These are phyloP conservation scores for Semaprochilodus insignis DNA, from an alignment of 2,797 vertebrate species.

Conservation along the genomic window DNA sequence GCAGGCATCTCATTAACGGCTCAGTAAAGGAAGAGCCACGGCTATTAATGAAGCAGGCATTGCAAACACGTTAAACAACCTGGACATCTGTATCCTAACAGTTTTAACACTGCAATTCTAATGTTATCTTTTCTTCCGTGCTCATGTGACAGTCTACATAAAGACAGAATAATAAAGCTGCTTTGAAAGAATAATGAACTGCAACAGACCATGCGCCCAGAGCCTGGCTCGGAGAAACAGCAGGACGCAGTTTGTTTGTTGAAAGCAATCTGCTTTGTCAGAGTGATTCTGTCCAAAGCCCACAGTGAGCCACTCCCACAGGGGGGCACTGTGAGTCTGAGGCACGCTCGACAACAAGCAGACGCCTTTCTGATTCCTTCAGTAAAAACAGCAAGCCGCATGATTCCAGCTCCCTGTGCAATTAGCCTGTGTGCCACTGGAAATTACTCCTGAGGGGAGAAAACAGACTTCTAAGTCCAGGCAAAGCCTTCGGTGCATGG, in stretches of 20 bases:
- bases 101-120: neutral
- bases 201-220: neutral
- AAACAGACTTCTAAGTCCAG: conserved; percentile 28
- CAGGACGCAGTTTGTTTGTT: conserved; percentile 18
- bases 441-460: conserved; percentile 20
- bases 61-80: neutral
- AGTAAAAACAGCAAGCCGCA: conserved; percentile 22
- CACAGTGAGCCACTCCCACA: conserved; percentile 45
- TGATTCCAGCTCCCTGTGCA: conserved; percentile 22
- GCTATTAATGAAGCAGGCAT: neutral
- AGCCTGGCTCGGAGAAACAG: conserved; percentile 14
- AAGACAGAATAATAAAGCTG: neutral
- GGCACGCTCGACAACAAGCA: conserved; percentile 23
- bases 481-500: neutral
- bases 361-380: conserved; percentile 18
- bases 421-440: conserved; percentile 31
- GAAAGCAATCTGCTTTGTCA: conserved; percentile 41
- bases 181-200: neutral
- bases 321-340: conserved; percentile 49
- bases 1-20: conserved; percentile 32
- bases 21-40: neutral
- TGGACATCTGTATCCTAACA: conserved; percentile 4
- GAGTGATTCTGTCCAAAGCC: conserved; percentile 35
- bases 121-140: neutral
- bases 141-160: neutral